Conservation (phyloP, 1,140 invertebrate genomes). For the Rhynchophorus ferrugineus region DNA sequence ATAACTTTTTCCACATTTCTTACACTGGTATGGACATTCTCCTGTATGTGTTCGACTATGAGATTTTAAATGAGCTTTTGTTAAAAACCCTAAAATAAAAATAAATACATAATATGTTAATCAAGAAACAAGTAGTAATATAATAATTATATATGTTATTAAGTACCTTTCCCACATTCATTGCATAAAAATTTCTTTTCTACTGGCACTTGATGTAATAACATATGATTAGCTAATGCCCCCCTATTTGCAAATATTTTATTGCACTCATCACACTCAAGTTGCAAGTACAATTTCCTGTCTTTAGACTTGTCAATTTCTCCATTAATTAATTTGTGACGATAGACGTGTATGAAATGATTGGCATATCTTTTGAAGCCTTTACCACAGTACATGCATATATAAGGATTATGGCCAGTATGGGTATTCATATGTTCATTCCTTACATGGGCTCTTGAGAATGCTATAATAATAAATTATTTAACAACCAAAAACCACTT, state of each 20-base stretch:
- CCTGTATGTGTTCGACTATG: conserved; percentile 42
- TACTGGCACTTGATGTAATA: conserved; percentile 15
- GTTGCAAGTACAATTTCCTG: conserved; percentile 13
- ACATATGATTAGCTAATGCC: conserved; percentile 19
- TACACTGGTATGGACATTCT: conserved; percentile 53
- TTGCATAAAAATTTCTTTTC: conserved; percentile 26
- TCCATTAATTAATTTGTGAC: conserved; percentile 18
- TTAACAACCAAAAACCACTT: neutral
- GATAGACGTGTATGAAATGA: conserved; percentile 17
- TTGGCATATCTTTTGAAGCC: conserved; percentile 46
- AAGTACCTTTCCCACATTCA: conserved; percentile 24
- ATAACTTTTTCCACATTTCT: conserved; percentile 24
- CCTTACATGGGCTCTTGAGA: conserved; percentile 19
- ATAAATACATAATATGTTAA: conserved; percentile 4
- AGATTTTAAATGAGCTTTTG: conserved; percentile 19
- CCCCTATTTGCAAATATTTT: conserved; percentile 23
- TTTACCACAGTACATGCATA: conserved; percentile 61
- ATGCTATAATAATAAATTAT: conserved; percentile 11
- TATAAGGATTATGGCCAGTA: conserved; percentile 68
- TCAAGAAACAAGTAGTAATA: neutral
- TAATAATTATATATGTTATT: too few relatives aligned
- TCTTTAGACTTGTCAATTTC: conserved; percentile 17
- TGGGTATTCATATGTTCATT: conserved; percentile 62
- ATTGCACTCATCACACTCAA: conserved; percentile 24
- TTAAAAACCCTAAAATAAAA: conserved; percentile 15